Evolutionary conservation across 2,797 vertebrate genomes (phyloP).

Genomic region (Triplophysa yarkandensis): DNA sequence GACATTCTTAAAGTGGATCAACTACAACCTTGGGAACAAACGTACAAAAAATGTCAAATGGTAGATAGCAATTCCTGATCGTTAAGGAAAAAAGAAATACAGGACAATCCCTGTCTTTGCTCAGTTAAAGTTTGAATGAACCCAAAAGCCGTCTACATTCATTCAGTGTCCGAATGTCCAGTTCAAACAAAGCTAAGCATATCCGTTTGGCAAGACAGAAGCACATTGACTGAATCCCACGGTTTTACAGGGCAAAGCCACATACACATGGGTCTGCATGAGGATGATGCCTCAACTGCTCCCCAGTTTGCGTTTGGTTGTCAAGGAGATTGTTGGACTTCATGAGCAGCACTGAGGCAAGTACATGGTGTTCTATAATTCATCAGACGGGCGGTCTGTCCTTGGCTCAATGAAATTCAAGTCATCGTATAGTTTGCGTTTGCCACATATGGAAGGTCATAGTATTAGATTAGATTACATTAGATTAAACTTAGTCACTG

Average conservation of each 20-base stretch:
- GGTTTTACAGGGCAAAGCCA: constrained; percentile 22
- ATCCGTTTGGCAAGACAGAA: constrained; percentile 22
- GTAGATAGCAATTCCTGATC: no score
- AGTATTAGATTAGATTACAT: not conserved
- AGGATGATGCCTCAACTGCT: constrained; percentile 38
- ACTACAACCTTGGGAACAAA: no score
- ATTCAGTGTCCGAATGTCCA: not conserved
- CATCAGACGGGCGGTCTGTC: not conserved
- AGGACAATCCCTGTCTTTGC: no score
- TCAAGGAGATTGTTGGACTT: constrained; percentile 59
- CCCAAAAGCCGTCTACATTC: no score
- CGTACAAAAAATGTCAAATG: no score
- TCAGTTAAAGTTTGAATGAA: no score
- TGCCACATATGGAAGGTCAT: no score
- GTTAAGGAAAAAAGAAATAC: no score
- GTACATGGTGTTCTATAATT: constrained; percentile 32
- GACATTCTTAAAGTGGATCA: no score
- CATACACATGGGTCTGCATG: constrained; percentile 29
- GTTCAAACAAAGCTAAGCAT: not conserved
- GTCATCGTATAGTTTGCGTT: no score
- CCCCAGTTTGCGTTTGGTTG: constrained; percentile 54
- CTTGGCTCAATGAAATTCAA: constrained; percentile 7
- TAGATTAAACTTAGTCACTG: no score
- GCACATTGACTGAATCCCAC: not conserved
- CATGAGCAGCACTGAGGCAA: constrained; percentile 36